Base-by-base conservation (phyloP, 2,113 vertebrate species). In the Spea bombifrons region DNA sequence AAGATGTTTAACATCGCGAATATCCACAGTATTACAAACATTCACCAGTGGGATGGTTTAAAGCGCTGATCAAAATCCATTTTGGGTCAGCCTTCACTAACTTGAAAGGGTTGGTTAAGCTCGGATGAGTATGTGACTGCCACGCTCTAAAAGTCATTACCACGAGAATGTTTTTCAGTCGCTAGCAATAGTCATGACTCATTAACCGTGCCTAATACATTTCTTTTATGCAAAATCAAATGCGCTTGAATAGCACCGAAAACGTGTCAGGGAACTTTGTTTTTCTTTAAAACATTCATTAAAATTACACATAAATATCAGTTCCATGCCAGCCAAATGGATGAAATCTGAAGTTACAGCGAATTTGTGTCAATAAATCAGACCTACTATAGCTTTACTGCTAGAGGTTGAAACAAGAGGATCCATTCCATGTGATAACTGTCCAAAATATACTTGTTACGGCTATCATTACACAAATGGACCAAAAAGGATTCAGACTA, bases 261-360 rank as follows among this genome's bases (percentile, higher is more conserved):
- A 4, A 30, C 73, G 8, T 46, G 48, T 71, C 68, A 47, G 15
- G 76, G 59, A 78, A 52, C 48, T 71, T 78, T 72, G 69, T 72
- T 71, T 66, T 78, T 78, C 59, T 46, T 78, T 71, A 71, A 17
- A 52, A 66, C 46, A 66, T 73, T 66, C 63, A 73, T 79, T 73
- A 73, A 52, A 79, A 63, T 55, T 73, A 57, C 77, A 79, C 70
- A 73, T 72, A 79, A 66, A 72, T 64, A 57, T 50, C 4, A 72
- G n/a, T 30, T 46, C 16, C 3, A 7, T 46, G 44, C 9, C 12
- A 10, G 45, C 63, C 45, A 61, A 7, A 72, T 30, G 52, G 63
- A 65, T 66, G 30, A 16, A 71, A 49, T 17, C 10, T 0, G 5
- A 78, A 12, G 13, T 30, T 7, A 64, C 10, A 13, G 16, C 63